A percentile compares a stretch with the other conserved stretches of the same genome.
Evolutionary conservation across 2,113 vertebrate species (phyloP).

Genomic region (Diadophis punctatus): DNA sequence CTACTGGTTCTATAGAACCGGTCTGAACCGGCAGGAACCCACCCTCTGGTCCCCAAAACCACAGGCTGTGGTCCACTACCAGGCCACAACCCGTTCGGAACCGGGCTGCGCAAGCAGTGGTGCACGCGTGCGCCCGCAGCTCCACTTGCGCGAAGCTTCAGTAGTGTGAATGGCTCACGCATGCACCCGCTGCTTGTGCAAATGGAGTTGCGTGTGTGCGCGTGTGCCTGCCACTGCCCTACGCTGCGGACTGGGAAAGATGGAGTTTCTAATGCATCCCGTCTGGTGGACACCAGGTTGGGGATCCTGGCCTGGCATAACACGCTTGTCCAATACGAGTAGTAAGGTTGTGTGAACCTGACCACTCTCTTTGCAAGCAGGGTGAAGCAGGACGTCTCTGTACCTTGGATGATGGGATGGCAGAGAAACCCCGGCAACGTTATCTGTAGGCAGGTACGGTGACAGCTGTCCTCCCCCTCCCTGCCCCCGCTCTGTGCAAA

Average conservation of each 20-base stretch:
- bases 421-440: neutral
- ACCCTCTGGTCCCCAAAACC: too few relatives aligned
- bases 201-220: neutral
- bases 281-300: neutral
- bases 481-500: neutral
- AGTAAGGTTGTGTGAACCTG: neutral
- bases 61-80: too few relatives aligned
- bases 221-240: neutral
- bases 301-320: neutral
- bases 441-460: neutral
- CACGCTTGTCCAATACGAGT: neutral
- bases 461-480: neutral
- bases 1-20: too few relatives aligned
- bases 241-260: neutral
- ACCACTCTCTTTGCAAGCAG: neutral
- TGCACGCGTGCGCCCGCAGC: rapidly evolving
- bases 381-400: neutral
- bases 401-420: too few relatives aligned
- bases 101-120: neutral
- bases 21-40: too few relatives aligned
- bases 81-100: too few relatives aligned
- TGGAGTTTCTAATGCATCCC: neutral
- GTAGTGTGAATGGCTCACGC: neutral
- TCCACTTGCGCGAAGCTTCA: neutral
- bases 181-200: neutral